Base-by-base conservation (phyloP, 92 coral and sea anemone genomes). In the Bergia sp. region DNA sequence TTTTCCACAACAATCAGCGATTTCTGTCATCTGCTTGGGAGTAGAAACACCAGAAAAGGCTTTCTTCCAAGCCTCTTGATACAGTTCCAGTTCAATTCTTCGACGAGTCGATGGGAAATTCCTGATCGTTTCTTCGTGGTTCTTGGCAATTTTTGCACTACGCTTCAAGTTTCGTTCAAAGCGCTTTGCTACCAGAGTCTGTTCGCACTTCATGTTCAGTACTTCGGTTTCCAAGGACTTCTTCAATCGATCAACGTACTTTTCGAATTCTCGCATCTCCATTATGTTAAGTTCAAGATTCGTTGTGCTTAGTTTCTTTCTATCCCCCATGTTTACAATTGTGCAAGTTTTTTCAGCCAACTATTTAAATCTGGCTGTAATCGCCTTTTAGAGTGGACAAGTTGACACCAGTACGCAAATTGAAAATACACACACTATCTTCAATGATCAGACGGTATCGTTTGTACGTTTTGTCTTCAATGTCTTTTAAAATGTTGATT, bases 261-360 rank as follows among this genome's bases (percentile, higher is more conserved):
- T 95, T 8, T 61, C 67, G 38, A 92, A 81, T 36, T 91, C 92
- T 21, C 73, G 77, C 72, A 90, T 89, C 50, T 95, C 98, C 96
- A 95, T 92, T 10, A 86, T 55, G 74, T 95, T 94, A 13, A 92
- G 96, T 47, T 94, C 96, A 39, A 93, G 98, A 53, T 85, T 94
- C 39, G 93, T 94, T 20, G 91, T 91, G 71, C 92, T 95, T 18
- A 92, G 86, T 79, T 86, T 92, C 64, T 39, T 81, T 73, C 88
- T 82, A 88, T 97, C 98, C 72, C 92, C 95, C 97, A 93, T 93
- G 29, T 10, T 77, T 5, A 49, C 42, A 21, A 38, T 49, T 18
- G 37, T 29, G 23, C 29, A 65, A 61, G 49, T 2, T 39, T 55
- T 18, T 16, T 29, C 29, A 61, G 57, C 5, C 29, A 5, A 7